Evolutionary conservation across 2,113 vertebrate genomes (phyloP).

Genomic region (Pachypanchax playfairii): DNA sequence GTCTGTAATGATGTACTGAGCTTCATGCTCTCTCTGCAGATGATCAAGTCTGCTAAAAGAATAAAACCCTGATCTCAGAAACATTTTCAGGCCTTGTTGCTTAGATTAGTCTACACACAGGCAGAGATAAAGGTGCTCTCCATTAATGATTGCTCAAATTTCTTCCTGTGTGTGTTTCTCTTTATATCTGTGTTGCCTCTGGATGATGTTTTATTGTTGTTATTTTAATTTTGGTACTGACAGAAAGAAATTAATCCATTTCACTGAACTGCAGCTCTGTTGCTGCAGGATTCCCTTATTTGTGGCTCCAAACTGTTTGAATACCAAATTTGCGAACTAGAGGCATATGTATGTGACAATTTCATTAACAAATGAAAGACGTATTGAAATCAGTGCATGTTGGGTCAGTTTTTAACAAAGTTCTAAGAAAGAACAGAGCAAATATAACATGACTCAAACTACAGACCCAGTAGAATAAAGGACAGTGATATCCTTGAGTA

Average conservation of each 20-base stretch:
- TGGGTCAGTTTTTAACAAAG: conserved; percentile 32
- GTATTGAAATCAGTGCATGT: conserved; percentile 23
- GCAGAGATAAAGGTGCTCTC: conserved; percentile 5
- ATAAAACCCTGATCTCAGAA: conserved; percentile 15
- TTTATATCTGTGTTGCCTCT: too few species aligned
- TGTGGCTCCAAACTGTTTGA: conserved; percentile 16
- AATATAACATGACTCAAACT: too few species aligned
- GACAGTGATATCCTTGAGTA: conserved; percentile 9
- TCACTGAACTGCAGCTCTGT: conserved; percentile 25
- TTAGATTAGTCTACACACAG: conserved; percentile 41
- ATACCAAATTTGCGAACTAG: conserved; percentile 23
- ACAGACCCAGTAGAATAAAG: not conserved
- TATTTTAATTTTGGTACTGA: too few species aligned
- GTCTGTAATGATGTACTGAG: conserved; percentile 29
- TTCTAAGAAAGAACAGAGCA: conserved; percentile 5
- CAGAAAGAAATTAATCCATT: too few species aligned
- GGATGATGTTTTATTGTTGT: too few species aligned
- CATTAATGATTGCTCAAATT: not conserved
- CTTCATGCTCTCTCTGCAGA: conserved; percentile 22
- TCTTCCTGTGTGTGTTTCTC: conserved; percentile 14
- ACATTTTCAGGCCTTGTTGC: conserved; percentile 46
- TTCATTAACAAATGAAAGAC: conserved; percentile 19
- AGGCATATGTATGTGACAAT: conserved; percentile 31
- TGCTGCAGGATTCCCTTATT: conserved; percentile 28
- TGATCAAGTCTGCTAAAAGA: conserved; percentile 11